Base-by-base conservation (phyloP, 2,888 invertebrate species). In the Sabatieria punctata region DNA sequence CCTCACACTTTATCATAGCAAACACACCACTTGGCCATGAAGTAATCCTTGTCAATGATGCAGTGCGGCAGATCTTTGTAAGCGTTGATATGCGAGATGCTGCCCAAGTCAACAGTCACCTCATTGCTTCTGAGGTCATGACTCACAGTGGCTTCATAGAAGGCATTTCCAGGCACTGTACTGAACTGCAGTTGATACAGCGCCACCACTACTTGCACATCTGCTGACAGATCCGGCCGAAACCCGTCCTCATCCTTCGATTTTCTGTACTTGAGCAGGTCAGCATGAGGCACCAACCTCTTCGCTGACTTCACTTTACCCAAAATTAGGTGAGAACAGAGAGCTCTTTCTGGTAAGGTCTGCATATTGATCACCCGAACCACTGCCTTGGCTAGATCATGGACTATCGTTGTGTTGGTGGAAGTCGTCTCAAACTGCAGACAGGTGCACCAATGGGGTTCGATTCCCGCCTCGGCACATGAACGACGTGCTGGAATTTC, bases 381-480 rank as follows among this genome's bases (percentile, higher is more conserved):
- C 8, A 69, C 59, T 2, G 61, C 55, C 22, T 53, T 39, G 1
- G 77, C 79, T 0, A 80, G 74, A 24, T 70, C 68, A 1, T 63
- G 50, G 11, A 75, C 74, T 11, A 74, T 61, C 0, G 67, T 60
- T 37, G 75, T 72, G 0, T 67, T 61, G 0, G 69, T 49, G 1
- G 75, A 65, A 0, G 85, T 68, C 43, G 74, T 71, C 51, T 75
- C 67, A 89, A 89, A 91, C n/a, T 76, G 75, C 1, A 89, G 71
- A 62, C 93, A 93, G 0, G 86, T 79, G 64, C 93, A 93, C 91
- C 91, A 93, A 65, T 93, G 91, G 0, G 88, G 79, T 63, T 86
- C 86, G 49, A 93, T 82, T 46, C 79, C 83, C 0, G 91, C 91
- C 64, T 85, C 78, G 3, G 77, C 75, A 64, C 89, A 89, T 4